Evolutionary conservation across 2,888 invertebrate species (phyloP).

Genomic region (Crioceris asparagi): DNA sequence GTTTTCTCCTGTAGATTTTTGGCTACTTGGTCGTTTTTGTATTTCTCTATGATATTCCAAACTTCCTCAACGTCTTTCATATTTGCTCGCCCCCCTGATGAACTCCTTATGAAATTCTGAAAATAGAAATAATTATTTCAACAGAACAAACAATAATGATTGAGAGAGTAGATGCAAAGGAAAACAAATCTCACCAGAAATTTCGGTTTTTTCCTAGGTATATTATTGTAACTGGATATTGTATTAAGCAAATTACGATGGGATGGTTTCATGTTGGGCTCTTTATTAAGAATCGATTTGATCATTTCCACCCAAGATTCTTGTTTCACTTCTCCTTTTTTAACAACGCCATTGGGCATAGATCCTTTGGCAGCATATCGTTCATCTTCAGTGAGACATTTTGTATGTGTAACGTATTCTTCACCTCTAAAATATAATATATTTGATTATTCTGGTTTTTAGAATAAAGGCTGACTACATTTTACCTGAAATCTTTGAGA

Average conservation of each 20-base stretch:
- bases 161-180: background rate
- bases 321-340: slow-evolving; percentile 82
- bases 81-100: slow-evolving; percentile 45
- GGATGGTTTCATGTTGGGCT: slow-evolving; percentile 43
- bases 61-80: slow-evolving; percentile 51
- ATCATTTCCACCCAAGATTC: slow-evolving; percentile 70
- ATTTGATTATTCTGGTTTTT: background rate
- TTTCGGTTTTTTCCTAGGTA: slow-evolving; percentile 76
- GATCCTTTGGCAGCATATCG: slow-evolving; percentile 80
- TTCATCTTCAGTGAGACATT: slow-evolving; percentile 78
- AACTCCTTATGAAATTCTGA: slow-evolving; percentile 58
- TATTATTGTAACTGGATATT: slow-evolving; percentile 59
- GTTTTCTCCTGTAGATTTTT: background rate
- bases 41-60: slow-evolving; percentile 46
- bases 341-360: slow-evolving; percentile 53
- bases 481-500: slow-evolving; percentile 75
- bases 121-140: slow-evolving; percentile 12
- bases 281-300: slow-evolving; percentile 50
- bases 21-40: slow-evolving; percentile 21
- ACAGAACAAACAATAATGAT: background rate
- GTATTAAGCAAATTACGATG: slow-evolving; percentile 53
- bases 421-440: slow-evolving; percentile 49
- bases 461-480: background rate
- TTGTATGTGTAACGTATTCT: slow-evolving; percentile 66
- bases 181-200: slow-evolving; percentile 43